A percentile compares a stretch with the other conserved stretches of the same genome.
Evolutionary conservation across 2,888 invertebrate species (phyloP).

Genomic region (Creontiades dilutus): DNA sequence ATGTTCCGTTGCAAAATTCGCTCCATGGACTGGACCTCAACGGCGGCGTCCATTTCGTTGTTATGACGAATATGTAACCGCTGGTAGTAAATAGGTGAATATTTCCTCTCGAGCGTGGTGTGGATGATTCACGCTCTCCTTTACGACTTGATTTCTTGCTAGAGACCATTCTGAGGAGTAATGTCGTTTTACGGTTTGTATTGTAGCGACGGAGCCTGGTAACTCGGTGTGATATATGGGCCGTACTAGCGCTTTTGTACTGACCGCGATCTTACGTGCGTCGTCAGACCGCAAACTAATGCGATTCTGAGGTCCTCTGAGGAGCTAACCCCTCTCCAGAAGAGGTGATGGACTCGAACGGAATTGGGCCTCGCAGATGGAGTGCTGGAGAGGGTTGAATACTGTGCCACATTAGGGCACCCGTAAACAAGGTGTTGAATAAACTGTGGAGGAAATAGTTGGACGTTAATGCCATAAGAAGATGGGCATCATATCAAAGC

Average conservation of each 20-base stretch:
- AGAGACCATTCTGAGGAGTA: neutral
- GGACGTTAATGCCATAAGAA: no score
- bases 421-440: no score
- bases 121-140: neutral
- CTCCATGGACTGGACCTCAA: neutral
- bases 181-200: slow-evolving; percentile 27
- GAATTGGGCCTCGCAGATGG: no score
- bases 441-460: no score
- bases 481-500: no score
- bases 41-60: neutral
- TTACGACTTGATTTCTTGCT: neutral
- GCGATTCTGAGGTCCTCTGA: no score
- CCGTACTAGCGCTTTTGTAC: neutral
- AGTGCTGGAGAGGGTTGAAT: no score
- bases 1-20: slow-evolving; percentile 26
- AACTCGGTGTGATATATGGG: neutral
- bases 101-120: neutral
- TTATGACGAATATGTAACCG: neutral
- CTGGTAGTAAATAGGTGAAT: neutral
- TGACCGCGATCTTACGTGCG: neutral
- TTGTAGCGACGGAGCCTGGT: neutral
- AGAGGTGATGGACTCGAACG: no score
- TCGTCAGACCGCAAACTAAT: no score
- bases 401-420: no score
- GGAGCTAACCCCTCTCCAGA: no score